Base-by-base conservation (phyloP, 2,113 vertebrate genomes). In the Cebus imitator region DNA sequence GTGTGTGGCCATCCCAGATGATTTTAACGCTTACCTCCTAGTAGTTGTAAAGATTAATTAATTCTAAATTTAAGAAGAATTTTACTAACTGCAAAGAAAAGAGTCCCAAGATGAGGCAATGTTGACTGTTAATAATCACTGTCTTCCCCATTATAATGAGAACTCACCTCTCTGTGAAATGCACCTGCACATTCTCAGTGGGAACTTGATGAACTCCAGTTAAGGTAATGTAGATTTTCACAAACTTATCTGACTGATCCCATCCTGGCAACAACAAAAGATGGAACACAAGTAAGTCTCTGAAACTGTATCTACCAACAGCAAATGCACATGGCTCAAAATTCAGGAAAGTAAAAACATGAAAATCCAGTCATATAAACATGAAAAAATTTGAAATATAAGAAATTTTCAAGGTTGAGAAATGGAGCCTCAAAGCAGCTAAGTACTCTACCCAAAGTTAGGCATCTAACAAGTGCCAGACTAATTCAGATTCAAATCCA, bases 161-260 rank as follows among this genome's bases (percentile, higher is more conserved):
- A 95, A 98, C 99, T 98, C 97, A 99, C 99, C 99, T 99, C 89
- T 99, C 99, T 97, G 99, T 99, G 96, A 99, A 99, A 92, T 97
- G 98, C 96, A 99, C 99, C 90, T 99, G 99, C 72, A 99, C 99
- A 5, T 99, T 99, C 96, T 99, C 99, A 95, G 98, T 55, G 55
- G 99, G 98, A 94, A 99, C 99, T 86, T 99, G 99, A 96, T 99
- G 99, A 66, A 99, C 99, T 94, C 99, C 99, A 97, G 98, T 99
- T 97, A 99, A 97, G 35, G 99, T 99, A 76, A 99, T 98, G 94
- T 99, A 99, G 94, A 99, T 99, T 98, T 99, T 99, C 97, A 99
- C 99, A 98, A 99, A 99, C 87, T 99, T 99, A 55, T 99, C 99
- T 16, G 99, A 99, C 94, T 99, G 99, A 98, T 99, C 99, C 99